Percentiles rank a stretch among this genome's conserved stretches.
Evolutionary conservation across 2,888 invertebrate species (phyloP).

Genomic region (Eupithecia dodoneata): DNA sequence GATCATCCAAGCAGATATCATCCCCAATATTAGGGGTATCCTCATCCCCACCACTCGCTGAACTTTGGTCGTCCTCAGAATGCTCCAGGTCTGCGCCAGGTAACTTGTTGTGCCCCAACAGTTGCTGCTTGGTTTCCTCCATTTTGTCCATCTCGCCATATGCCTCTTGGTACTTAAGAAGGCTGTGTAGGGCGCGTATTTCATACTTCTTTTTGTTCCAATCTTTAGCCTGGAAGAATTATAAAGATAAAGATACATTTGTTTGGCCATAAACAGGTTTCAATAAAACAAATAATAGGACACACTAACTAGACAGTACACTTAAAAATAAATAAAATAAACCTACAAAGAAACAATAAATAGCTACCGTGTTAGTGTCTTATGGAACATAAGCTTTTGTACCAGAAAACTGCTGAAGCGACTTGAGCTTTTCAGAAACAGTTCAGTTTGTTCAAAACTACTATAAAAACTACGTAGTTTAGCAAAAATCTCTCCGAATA

Average conservation of each 20-base stretch:
- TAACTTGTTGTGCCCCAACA: conserved; percentile 71
- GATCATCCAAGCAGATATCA: conserved; percentile 88
- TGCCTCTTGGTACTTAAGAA: conserved; percentile 83
- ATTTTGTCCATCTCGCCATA: conserved; percentile 80
- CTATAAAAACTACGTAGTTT: too few species aligned
- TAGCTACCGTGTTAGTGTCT: too few species aligned
- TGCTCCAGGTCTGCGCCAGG: conserved; percentile 72
- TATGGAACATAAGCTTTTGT: too few species aligned
- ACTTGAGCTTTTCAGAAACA: background rate
- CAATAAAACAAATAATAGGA: too few species aligned
- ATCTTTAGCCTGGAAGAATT: conserved; percentile 72
- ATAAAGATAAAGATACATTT: too few species aligned
- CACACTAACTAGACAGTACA: too few species aligned
- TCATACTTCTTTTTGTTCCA: conserved; percentile 83
- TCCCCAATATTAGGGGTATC: conserved; percentile 87
- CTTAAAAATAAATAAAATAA: too few species aligned
- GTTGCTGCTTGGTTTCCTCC: conserved; percentile 76
- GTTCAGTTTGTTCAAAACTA: too few species aligned
- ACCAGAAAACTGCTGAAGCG: background rate
- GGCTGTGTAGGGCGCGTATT: conserved; percentile 83
- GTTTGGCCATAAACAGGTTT: too few species aligned
- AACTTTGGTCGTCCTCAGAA: conserved; percentile 79
- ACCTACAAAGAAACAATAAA: too few species aligned
- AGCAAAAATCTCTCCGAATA: too few species aligned
- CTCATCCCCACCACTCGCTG: conserved; percentile 79